phyloP scores from a whole-genome alignment of 2,113 vertebrate species.

The Microtus richardsoni region DNA sequence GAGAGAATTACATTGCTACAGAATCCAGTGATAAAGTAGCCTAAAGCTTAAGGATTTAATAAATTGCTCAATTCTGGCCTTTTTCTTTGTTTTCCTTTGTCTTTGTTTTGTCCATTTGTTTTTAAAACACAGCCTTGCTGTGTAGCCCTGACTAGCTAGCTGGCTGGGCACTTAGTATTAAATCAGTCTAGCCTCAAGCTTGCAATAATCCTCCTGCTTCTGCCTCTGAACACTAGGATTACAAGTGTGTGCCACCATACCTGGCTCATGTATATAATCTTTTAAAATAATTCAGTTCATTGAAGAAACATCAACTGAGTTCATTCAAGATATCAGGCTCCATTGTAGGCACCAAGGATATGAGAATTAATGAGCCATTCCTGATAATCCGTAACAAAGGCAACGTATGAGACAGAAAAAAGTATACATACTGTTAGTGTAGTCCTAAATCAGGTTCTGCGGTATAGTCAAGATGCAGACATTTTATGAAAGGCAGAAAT shows the following conservation, averaged over 20 bases:
- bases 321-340: neutral
- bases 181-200: neutral
- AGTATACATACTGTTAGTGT: neutral
- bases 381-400: neutral
- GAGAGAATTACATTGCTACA: neutral
- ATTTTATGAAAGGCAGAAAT: conserved; percentile 35
- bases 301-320: conserved; percentile 17
- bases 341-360: neutral
- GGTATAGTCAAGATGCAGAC: neutral
- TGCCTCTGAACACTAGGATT: neutral
- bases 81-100: neutral
- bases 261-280: neutral
- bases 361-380: neutral
- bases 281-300: conserved; percentile 43
- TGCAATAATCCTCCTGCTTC: neutral
- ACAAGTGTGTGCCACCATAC: neutral
- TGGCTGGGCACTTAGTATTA: neutral
- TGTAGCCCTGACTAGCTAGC: neutral
- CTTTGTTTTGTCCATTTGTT: neutral
- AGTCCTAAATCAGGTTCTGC: neutral
- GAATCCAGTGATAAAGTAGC: conserved; percentile 29
- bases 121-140: too few species aligned
- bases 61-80: conserved; percentile 11
- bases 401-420: neutral
- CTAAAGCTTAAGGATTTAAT: conserved; percentile 37